Base-by-base conservation (phyloP, 2,888 invertebrate genomes). In the Heliothis peltigera region DNA sequence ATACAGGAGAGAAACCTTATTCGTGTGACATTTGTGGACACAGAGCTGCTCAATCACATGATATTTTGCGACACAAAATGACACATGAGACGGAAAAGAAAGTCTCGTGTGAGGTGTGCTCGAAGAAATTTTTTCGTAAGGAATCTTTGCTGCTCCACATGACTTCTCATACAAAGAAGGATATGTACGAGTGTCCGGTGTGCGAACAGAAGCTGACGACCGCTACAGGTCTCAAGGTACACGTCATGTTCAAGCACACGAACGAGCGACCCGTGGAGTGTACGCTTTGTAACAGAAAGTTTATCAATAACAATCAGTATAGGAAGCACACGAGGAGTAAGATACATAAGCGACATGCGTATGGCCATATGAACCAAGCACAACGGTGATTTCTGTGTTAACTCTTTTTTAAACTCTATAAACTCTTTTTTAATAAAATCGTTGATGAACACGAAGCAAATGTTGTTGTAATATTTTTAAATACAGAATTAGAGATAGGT, bases 101-200 rank as follows among this genome's bases (percentile, higher is more conserved):
- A 1, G 51, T 47, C 5, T 17, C 71, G 1, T 87, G 87, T 56
- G 64, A 78, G 10, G 42, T 75, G 0, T 87, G 89, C 15, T 18
- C 63, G 0, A 83, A 82, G 6, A 77, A 68, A 18, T 86, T 63
- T 56, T 19, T 46, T 2, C 56, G 64, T 8, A 75, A 77, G n/a
- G 0, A 19, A 0, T 55, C 49, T 10, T n/a, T 84, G 4, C 1
- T 25, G 0, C 0, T 1, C 0, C 87, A 87, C 64, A 70, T 70
- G 48, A 58, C 74, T 0, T 35, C 53, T 0, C 87, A 87, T 57
- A 71, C 62, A 0, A 77, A 78, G 0, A 54, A 64, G 0, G 46
- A 44, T 8, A 32, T 69, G 47, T 81, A 73, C 28, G 19, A 71
- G 0, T 87, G 87, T 28, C 52, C 80, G 0, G 72, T 66, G 8